These are phyloP conservation scores for Pteropus rufus DNA, from an alignment of 2,797 vertebrate genomes.

Conservation along the genomic window DNA sequence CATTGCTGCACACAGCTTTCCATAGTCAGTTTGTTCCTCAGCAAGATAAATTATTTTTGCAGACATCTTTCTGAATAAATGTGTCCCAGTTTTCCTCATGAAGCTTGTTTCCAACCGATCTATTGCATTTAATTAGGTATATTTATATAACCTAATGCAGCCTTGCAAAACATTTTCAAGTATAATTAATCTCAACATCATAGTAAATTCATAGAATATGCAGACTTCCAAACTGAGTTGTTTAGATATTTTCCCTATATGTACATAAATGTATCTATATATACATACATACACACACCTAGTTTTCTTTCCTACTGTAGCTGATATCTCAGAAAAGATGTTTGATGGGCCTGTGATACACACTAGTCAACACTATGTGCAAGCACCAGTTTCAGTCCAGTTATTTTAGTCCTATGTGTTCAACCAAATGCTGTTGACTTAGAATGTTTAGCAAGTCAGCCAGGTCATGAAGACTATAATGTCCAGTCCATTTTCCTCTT, in stretches of 20 bases:
- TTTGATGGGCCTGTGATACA: neutral
- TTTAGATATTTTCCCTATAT: neutral
- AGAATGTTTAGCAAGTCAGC: neutral
- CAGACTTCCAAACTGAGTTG: neutral
- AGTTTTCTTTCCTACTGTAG: neutral
- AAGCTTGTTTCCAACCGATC: constrained; percentile 16
- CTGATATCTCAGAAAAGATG: neutral
- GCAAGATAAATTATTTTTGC: neutral
- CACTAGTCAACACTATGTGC: neutral
- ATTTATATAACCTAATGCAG: constrained; percentile 8
- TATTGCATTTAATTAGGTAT: neutral
- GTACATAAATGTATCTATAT: neutral
- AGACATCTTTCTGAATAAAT: neutral
- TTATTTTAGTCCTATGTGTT: neutral
- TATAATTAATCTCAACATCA: constrained; percentile 14
- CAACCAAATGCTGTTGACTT: neutral
- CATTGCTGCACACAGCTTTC: neutral
- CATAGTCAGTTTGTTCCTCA: neutral
- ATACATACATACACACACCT: neutral
- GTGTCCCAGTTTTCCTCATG: neutral
- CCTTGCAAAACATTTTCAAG: constrained; percentile 10
- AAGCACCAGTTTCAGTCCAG: neutral
- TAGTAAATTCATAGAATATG: neutral
- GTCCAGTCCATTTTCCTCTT: neutral
- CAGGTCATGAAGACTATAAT: neutral